A percentile compares a stretch with the other conserved stretches of the same genome.
Evolutionary conservation across 1,140 invertebrate genomes (phyloP).

Genomic region (Hermatobates lingyangjiaoensis): DNA sequence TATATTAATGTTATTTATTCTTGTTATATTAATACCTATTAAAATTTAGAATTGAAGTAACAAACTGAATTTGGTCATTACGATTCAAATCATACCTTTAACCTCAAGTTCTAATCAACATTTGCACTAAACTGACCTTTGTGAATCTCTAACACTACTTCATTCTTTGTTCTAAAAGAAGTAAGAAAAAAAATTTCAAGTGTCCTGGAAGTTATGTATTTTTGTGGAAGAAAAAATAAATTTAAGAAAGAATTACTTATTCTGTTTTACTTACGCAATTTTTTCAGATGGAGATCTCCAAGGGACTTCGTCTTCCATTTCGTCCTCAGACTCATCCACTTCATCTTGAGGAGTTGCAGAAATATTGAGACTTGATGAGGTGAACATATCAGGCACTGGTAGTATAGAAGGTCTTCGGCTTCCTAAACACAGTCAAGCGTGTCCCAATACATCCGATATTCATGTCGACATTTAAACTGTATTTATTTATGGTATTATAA

Average conservation of each 20-base stretch:
- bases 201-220: too few species aligned
- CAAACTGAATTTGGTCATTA: too few species aligned
- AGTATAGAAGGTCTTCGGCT: slow-evolving; percentile 66
- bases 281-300: slow-evolving; percentile 76
- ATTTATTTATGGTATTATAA: neutral
- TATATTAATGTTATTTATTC: too few species aligned
- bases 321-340: slow-evolving; percentile 66
- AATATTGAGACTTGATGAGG: slow-evolving; percentile 52
- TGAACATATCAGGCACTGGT: slow-evolving; percentile 74
- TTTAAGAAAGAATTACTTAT: neutral
- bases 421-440: slow-evolving; percentile 27
- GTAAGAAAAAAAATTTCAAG: too few species aligned
- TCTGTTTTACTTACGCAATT: slow-evolving; percentile 49
- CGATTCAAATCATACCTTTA: too few species aligned
- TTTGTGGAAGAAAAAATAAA: neutral
- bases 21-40: too few species aligned
- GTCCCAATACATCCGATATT: neutral
- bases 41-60: too few species aligned
- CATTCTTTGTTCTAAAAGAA: too few species aligned
- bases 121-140: too few species aligned
- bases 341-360: slow-evolving; percentile 46
- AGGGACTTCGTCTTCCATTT: slow-evolving; percentile 71
- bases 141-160: too few species aligned
- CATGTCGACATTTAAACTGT: neutral
- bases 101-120: too few species aligned